Evolutionary conservation across 2,113 vertebrate genomes (phyloP), one percentile per base, ranked within the genome.

Genomic region (Onychostoma macrolepis): DNA sequence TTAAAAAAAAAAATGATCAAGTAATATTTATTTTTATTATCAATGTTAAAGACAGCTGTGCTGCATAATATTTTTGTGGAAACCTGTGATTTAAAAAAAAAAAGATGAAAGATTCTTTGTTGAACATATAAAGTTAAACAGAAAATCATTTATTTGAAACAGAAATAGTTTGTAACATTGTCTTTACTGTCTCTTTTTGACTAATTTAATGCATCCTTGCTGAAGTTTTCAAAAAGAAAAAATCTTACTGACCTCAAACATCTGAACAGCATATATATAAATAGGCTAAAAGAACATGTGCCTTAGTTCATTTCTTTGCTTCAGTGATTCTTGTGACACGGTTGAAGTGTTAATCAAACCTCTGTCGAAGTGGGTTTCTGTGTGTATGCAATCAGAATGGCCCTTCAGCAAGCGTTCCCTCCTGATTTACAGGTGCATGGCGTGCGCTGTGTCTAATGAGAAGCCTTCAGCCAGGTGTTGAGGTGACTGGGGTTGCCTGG

Each of bases 391-490:
- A 45, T 45, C 80, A 41, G 7, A 28, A 45, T 33, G 28, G 45
- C 45, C 67, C 45, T 56, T 8, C 67, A 38, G 45, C 48, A 48
- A 41, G 13, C 7, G 7, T 1, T 72, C 67, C 21, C 67, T 84
- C 21, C 67, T 74, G 82, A 84, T 84, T 84, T 38, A 58, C 69
- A 87, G 76, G 69, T 86, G 71, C 36, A 56, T 38, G n/a, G 48
- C 1, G 12, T 13, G 72, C n/a, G 19, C 80, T 19, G 56, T 11
- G 41, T 33, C 17, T 87, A 71, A 85, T 80, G 69, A 87, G 85
- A 82, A 81, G 81, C 38, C 77, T 84, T 33, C 67, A 85, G 19
- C 67, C 65, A 87, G 76, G 82, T 89, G 85, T 87, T 80, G 86
- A 87, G 76, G 75, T 80, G 85, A n/a, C 65, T 65, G 67, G 36